These are phyloP conservation scores for Eueides isabella DNA, from an alignment of 1,140 invertebrate species.

Conservation along the genomic window DNA sequence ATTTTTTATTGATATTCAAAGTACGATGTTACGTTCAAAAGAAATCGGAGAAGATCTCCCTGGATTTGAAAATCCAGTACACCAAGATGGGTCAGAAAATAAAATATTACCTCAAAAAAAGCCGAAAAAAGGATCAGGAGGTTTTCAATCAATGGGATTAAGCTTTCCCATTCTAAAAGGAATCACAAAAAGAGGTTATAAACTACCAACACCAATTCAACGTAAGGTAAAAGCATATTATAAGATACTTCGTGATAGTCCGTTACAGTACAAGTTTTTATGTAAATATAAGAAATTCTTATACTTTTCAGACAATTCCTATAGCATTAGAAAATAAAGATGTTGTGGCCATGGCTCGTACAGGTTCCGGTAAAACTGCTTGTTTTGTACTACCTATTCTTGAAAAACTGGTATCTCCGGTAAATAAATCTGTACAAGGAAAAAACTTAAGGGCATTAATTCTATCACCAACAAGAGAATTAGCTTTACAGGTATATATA, in stretches of 20 bases:
- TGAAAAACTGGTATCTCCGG: conserved; percentile 92
- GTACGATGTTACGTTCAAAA: conserved; percentile 23
- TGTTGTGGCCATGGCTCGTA: conserved; percentile 99
- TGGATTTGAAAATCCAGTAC: conserved; percentile 64
- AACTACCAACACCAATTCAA: conserved; percentile 99
- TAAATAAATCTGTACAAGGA: conserved; percentile 87
- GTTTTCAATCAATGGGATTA: conserved; percentile 96
- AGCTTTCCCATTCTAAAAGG: conserved; percentile 93
- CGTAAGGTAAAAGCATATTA: conserved; percentile 88
- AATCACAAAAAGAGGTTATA: conserved; percentile 96
- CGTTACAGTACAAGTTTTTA: background rate
- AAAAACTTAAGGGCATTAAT: conserved; percentile 90
- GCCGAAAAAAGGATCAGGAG: conserved; percentile 92
- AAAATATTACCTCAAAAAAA: conserved; percentile 63
- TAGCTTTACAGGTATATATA: conserved; percentile 92
- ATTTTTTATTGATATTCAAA: background rate
- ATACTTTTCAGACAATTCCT: conserved; percentile 92
- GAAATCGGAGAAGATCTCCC: conserved; percentile 63
- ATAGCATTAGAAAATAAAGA: conserved; percentile 96
- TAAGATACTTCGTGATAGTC: background rate
- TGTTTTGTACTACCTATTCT: conserved; percentile 98
- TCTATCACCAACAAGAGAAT: conserved; percentile 97
- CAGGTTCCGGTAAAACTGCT: conserved; percentile 99
- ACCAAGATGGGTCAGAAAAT: conserved; percentile 65
- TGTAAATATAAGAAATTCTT: background rate